Conservation (phyloP, 2,113 vertebrate species). For the Clupea harengus region DNA sequence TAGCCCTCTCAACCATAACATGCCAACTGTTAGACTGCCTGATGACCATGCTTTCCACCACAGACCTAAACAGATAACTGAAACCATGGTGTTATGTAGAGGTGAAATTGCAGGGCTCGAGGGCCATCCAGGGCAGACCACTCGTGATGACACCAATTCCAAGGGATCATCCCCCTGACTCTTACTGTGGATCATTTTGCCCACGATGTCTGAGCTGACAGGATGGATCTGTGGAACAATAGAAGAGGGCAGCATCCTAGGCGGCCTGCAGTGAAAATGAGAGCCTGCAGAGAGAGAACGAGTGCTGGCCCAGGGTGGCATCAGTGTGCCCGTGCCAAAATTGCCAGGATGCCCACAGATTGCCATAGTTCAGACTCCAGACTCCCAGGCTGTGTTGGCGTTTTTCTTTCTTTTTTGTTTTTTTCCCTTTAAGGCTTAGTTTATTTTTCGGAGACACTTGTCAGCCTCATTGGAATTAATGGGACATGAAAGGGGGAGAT, state of each 20-base stretch:
- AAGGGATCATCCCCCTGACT: too few relatives aligned
- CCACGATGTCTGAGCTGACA: background rate
- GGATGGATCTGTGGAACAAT: background rate
- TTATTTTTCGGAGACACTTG: background rate
- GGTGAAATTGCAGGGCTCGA: too few relatives aligned
- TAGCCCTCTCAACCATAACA: too few relatives aligned
- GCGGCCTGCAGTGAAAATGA: background rate
- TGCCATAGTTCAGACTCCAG: background rate
- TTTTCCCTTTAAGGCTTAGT: background rate
- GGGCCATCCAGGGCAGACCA: too few relatives aligned
- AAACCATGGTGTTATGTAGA: too few relatives aligned
- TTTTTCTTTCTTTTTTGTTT: background rate
- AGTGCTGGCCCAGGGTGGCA: background rate
- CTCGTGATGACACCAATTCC: too few relatives aligned
- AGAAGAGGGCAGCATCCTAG: background rate
- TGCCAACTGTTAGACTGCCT: too few relatives aligned
- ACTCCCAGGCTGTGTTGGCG: background rate
- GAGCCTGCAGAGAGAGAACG: background rate
- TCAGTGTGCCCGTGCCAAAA: too few relatives aligned
- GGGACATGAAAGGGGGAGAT: conserved; percentile 24
- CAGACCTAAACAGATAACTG: too few relatives aligned
- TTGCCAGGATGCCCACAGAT: background rate
- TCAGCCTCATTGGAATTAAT: conserved; percentile 15
- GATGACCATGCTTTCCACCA: too few relatives aligned
- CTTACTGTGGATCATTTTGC: too few relatives aligned